Evolutionary conservation across 2,113 vertebrate species (phyloP), one percentile per base, ranked within the genome.

Genomic region (Petromus typicus): DNA sequence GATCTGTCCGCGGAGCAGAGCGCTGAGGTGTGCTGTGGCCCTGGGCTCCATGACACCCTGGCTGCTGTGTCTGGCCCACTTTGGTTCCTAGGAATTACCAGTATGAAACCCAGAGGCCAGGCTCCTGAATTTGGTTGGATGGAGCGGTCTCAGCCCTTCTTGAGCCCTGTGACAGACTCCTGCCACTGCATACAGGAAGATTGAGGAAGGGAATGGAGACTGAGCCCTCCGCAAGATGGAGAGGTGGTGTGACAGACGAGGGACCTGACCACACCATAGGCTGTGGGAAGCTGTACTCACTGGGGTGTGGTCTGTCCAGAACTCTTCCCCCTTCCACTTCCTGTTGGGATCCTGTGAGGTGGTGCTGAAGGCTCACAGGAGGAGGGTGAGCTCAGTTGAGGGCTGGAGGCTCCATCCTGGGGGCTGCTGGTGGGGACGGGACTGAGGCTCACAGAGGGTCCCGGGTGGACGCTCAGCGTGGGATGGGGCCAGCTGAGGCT

Each of bases 1-100:
- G 23, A 32, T 48, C 14, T 83, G 16, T 59, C 63, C 45, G 23
- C 14, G 64, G 73, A 78, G n/a, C 18, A 45, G 59, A 22, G 34
- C 5, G 25, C 0, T 0, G 37, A 45, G 34, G n/a, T 37, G 22
- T 5, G 0, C 5, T 61, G 23, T 20, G 71, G n/a, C 1, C 0
- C 5, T 6, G 30, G 32, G 67, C 40, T 59, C 3, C 8, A 57
- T 0, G 7, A 20, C 25, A 30, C 20, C 79, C 9, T 27, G 23
- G 43, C 37, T 14, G 51, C 64, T 2, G 3, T n/a, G 13, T 59
- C 27, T 48, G 34, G 71, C 54, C 45, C 10, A 0, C 45, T 30
- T 78, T 20, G 27, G 30, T 40, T 23, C 4, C 8, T 37, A 1
- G 5, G 17, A 61, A 37, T 76, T 57, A 5, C 0, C 14, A 22